phyloP scores from a whole-genome alignment of 2,113 vertebrate species.

The Anoura caudifer region DNA sequence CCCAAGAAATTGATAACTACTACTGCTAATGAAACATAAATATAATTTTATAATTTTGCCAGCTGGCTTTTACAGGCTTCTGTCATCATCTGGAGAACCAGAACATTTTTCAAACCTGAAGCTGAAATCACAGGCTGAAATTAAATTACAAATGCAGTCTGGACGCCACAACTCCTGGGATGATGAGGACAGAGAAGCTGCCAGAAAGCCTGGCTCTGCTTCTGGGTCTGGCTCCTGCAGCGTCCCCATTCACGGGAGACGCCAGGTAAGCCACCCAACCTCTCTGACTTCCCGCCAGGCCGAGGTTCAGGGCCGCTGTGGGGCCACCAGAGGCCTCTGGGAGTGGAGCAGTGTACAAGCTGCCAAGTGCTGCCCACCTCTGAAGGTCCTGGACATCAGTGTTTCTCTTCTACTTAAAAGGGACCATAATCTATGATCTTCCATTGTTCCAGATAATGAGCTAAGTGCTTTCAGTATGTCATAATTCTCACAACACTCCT shows the following conservation, averaged over 20 bases:
- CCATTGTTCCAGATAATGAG: not conserved
- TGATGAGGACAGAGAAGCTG: not conserved
- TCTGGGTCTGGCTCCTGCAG: not conserved
- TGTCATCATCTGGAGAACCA: constrained; percentile 65
- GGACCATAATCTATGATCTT: accelerated
- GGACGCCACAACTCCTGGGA: constrained; percentile 8
- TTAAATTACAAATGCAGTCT: constrained; percentile 21
- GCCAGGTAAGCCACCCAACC: not conserved
- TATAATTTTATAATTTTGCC: constrained; percentile 62
- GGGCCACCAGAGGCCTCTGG: not conserved
- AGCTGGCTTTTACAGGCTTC: constrained; percentile 68
- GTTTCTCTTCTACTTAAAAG: not conserved
- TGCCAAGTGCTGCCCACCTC: accelerated
- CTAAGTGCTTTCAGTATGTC: not conserved
- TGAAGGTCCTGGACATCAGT: not conserved
- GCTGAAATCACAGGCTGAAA: constrained; percentile 59
- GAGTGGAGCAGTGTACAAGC: too few relatives aligned
- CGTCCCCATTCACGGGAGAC: not conserved
- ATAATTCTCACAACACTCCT: not conserved
- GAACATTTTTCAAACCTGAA: constrained; percentile 62
- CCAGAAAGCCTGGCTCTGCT: not conserved
- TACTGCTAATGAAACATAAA: constrained; percentile 63
- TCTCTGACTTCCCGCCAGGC: not conserved
- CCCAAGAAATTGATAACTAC: constrained; percentile 57
- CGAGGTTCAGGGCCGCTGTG: not conserved